Conservation (phyloP, 2,113 vertebrate genomes). For the Ptilorrhoa leucosticta region DNA sequence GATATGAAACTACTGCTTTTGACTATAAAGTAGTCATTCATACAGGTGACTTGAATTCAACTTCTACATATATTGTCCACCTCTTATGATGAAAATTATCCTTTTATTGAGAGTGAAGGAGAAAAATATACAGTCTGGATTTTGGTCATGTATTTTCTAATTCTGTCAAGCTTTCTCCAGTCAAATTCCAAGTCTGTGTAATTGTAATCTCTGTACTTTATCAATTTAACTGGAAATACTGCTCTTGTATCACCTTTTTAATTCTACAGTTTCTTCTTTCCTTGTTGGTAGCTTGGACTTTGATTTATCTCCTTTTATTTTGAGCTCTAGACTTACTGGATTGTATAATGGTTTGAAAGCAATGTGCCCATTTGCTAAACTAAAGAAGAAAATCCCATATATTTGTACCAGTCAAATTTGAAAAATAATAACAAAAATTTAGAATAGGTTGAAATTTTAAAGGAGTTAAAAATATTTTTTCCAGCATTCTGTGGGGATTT, state of each 20-base stretch:
- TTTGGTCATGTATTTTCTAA: background rate
- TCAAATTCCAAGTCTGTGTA: background rate
- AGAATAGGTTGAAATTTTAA: background rate
- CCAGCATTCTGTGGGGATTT: background rate
- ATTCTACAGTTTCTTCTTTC: background rate
- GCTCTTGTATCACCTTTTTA: background rate
- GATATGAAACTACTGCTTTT: background rate
- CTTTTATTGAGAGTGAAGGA: background rate
- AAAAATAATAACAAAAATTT: background rate
- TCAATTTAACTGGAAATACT: background rate
- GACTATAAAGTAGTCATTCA: background rate
- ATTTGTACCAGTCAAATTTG: background rate
- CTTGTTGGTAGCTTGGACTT: background rate
- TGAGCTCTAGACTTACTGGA: background rate
- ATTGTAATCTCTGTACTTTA: background rate
- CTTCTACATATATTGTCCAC: background rate
- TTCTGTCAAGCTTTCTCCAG: background rate
- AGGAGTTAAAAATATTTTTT: background rate
- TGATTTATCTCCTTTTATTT: background rate
- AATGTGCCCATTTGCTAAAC: background rate
- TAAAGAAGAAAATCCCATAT: background rate
- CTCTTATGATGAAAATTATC: background rate
- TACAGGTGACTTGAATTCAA: background rate
- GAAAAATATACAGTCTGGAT: background rate
- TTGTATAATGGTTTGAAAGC: background rate